phyloP scores from a whole-genome alignment of 2,888 invertebrate genomes.

The Quadroppia sp. region DNA sequence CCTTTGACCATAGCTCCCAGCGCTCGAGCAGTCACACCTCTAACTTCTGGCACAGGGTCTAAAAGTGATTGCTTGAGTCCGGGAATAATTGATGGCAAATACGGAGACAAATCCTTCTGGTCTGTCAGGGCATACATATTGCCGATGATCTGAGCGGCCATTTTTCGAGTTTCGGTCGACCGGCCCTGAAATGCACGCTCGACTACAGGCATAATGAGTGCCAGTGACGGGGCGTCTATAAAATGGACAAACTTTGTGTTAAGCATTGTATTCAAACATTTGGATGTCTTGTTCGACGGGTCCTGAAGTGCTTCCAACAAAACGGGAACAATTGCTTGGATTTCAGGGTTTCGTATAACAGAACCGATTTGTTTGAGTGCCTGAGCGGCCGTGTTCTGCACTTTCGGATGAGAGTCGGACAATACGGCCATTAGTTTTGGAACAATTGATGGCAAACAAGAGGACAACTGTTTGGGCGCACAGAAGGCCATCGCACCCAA shows the following conservation, averaged over 20 bases:
- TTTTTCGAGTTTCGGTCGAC: slow-evolving; percentile 95
- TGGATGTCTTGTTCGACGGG: slow-evolving; percentile 89
- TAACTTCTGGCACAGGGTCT: slow-evolving; percentile 95
- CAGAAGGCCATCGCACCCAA: slow-evolving; percentile 98
- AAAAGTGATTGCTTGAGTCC: slow-evolving; percentile 90
- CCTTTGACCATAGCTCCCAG: slow-evolving; percentile 96
- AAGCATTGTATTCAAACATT: slow-evolving; percentile 84
- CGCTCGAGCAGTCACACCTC: slow-evolving; percentile 91
- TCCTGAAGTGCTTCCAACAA: slow-evolving; percentile 87
- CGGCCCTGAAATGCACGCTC: slow-evolving; percentile 96
- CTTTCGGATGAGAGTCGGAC: slow-evolving; percentile 94
- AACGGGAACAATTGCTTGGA: slow-evolving; percentile 66
- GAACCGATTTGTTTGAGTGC: slow-evolving; percentile 94
- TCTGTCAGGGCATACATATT: slow-evolving; percentile 99
- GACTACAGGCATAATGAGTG: slow-evolving; percentile 98
- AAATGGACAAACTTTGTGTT: slow-evolving; percentile 98
- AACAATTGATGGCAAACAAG: slow-evolving; percentile 95
- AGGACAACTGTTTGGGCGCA: slow-evolving; percentile 96
- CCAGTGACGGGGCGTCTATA: slow-evolving; percentile 96
- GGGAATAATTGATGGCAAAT: slow-evolving; percentile 91
- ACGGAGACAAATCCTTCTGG: slow-evolving; percentile 95
- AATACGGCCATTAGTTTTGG: slow-evolving; percentile 89
- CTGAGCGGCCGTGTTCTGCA: slow-evolving; percentile 93
- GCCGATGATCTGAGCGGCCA: slow-evolving; percentile 99
- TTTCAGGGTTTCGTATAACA: slow-evolving; percentile 97